Evolutionary conservation across 1,140 invertebrate genomes (phyloP).

Genomic region (Drosophila bipectinata): DNA sequence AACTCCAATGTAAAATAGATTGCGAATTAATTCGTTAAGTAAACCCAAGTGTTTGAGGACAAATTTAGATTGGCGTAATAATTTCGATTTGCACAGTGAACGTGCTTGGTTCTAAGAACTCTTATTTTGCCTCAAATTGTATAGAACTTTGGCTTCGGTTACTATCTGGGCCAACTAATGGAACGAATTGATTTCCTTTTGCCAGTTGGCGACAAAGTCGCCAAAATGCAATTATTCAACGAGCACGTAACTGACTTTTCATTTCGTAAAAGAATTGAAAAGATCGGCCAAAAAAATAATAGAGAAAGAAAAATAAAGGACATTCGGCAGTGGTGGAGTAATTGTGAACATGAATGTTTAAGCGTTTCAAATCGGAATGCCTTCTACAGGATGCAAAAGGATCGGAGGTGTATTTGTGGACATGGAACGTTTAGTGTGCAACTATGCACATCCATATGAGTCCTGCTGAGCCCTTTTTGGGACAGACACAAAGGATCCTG

Average conservation of each 20-base stretch:
- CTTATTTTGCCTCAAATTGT: slow-evolving; percentile 25
- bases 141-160: slow-evolving; percentile 57
- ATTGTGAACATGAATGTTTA: slow-evolving; percentile 65
- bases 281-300: slow-evolving; percentile 22
- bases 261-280: slow-evolving; percentile 8
- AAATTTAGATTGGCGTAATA: slow-evolving; percentile 67
- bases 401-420: slow-evolving; percentile 45
- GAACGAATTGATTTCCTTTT: slow-evolving; percentile 72
- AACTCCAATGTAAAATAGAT: neutral
- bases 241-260: slow-evolving; percentile 46
- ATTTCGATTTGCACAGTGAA: slow-evolving; percentile 70
- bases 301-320: slow-evolving; percentile 23
- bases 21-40: slow-evolving; percentile 34
- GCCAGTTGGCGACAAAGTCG: slow-evolving; percentile 62
- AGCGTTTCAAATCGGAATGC: slow-evolving; percentile 70
- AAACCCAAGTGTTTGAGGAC: slow-evolving; percentile 47
- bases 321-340: slow-evolving; percentile 32
- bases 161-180: slow-evolving; percentile 47
- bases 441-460: slow-evolving; percentile 20
- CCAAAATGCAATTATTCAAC: slow-evolving; percentile 54
- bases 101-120: slow-evolving; percentile 34
- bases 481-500: slow-evolving; percentile 32
- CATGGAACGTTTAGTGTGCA: slow-evolving; percentile 30
- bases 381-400: slow-evolving; percentile 43
- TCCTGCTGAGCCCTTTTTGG: slow-evolving; percentile 38